Evolutionary conservation across 2,797 vertebrate genomes (phyloP).

Genomic region (Selene dorsalis): DNA sequence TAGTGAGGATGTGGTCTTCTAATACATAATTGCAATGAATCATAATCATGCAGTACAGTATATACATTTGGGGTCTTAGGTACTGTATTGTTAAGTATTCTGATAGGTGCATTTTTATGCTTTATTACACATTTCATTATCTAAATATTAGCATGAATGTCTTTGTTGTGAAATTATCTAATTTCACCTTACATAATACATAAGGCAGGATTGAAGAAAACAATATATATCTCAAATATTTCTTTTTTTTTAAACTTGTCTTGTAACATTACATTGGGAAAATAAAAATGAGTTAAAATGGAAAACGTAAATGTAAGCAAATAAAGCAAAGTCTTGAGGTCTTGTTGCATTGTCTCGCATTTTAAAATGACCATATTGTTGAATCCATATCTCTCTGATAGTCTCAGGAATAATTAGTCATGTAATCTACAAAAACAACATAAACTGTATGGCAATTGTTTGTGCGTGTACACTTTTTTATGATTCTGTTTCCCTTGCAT

Average conservation of each 20-base stretch:
- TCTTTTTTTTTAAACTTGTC: no score
- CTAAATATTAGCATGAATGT: not conserved
- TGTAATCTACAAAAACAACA: not conserved
- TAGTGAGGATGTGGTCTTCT: not conserved
- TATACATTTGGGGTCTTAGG: not conserved
- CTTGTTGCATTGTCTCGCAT: not conserved
- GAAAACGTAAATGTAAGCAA: not conserved
- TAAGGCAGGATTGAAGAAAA: not conserved
- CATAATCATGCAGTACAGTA: no score
- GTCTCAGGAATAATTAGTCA: not conserved
- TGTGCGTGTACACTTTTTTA: not conserved
- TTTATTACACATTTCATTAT: conserved; percentile 1
- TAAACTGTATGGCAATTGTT: not conserved
- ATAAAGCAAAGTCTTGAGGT: not conserved
- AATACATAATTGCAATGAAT: not conserved
- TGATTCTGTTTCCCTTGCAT: not conserved
- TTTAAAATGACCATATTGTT: not conserved
- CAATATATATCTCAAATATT: no score
- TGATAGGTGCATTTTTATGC: not conserved
- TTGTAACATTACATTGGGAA: no score
- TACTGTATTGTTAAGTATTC: not conserved
- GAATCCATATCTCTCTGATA: not conserved
- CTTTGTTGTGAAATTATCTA: not conserved
- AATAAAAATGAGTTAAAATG: no score
- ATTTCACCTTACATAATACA: not conserved